Conservation (phyloP, 2,113 vertebrate species). For the Anser cygnoides region DNA sequence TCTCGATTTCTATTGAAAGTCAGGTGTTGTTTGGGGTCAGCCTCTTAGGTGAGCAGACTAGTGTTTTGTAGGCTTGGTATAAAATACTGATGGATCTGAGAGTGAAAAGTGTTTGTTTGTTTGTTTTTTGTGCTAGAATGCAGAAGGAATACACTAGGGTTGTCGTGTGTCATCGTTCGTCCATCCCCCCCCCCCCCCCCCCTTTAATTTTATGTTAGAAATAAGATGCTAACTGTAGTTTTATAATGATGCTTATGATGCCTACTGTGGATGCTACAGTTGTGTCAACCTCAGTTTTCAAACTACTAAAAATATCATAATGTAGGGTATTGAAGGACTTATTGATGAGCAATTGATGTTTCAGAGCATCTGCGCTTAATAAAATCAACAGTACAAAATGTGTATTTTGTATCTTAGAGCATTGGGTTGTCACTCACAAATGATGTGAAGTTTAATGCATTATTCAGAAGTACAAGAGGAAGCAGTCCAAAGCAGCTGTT, state of each 20-base stretch:
- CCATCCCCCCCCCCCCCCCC: too few species aligned
- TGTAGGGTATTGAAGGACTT: slow-evolving; percentile 7
- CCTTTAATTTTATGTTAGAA: neutral
- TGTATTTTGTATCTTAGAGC: slow-evolving; percentile 43
- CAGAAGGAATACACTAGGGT: neutral
- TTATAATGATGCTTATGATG: neutral
- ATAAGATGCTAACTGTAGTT: neutral
- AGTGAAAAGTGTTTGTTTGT: neutral
- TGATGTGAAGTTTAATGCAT: slow-evolving; percentile 49
- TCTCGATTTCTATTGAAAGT: neutral
- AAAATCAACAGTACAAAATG: slow-evolving; percentile 46
- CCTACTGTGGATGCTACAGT: neutral
- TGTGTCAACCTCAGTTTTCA: neutral
- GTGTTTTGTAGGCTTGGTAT: neutral
- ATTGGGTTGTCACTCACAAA: slow-evolving; percentile 27
- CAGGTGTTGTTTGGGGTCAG: neutral
- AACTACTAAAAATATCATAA: neutral
- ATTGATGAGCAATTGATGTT: slow-evolving; percentile 47
- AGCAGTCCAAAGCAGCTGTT: slow-evolving; percentile 21
- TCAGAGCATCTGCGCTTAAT: slow-evolving; percentile 21
- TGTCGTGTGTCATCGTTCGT: too few species aligned
- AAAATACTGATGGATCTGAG: neutral
- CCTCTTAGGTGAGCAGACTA: neutral
- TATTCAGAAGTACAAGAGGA: slow-evolving; percentile 38
- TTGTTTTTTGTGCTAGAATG: neutral